These are phyloP conservation scores for Microcebus griseorufus DNA, from an alignment of 2,113 vertebrate species.

Conservation along the genomic window DNA sequence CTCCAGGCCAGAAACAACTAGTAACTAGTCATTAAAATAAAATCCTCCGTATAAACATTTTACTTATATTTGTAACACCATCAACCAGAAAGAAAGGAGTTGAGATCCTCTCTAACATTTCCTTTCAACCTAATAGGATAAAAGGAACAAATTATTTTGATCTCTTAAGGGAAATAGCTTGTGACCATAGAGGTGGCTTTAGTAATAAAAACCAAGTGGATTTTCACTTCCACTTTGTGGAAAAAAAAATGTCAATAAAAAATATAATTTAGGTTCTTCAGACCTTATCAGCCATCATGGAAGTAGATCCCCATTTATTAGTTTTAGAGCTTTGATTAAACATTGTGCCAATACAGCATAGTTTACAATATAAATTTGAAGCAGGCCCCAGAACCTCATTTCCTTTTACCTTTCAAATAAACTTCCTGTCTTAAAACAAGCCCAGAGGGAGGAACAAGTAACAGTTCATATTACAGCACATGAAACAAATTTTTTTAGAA, in stretches of 20 bases:
- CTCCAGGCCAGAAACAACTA: background rate
- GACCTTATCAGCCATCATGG: background rate
- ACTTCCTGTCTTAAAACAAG: background rate
- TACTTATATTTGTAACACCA: background rate
- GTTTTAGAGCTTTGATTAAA: background rate
- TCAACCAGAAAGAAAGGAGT: background rate
- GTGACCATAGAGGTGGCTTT: background rate
- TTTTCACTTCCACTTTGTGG: conserved; percentile 29
- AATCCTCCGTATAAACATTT: background rate
- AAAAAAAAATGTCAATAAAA: conserved; percentile 18
- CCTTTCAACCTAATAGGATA: background rate
- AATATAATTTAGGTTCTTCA: background rate
- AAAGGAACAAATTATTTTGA: conserved; percentile 16
- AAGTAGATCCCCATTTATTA: background rate
- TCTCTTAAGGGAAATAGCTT: background rate
- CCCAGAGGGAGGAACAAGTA: background rate
- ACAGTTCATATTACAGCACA: background rate
- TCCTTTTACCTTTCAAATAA: conserved; percentile 33
- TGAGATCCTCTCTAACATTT: background rate
- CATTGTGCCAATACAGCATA: background rate
- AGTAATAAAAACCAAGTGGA: background rate
- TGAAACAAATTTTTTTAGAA: background rate
- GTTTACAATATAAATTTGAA: background rate
- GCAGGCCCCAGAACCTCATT: background rate
- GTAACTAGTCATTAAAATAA: conserved; percentile 25